Conservation (phyloP, 2,113 vertebrate genomes). For the Tympanuchus pallidicinctus region DNA sequence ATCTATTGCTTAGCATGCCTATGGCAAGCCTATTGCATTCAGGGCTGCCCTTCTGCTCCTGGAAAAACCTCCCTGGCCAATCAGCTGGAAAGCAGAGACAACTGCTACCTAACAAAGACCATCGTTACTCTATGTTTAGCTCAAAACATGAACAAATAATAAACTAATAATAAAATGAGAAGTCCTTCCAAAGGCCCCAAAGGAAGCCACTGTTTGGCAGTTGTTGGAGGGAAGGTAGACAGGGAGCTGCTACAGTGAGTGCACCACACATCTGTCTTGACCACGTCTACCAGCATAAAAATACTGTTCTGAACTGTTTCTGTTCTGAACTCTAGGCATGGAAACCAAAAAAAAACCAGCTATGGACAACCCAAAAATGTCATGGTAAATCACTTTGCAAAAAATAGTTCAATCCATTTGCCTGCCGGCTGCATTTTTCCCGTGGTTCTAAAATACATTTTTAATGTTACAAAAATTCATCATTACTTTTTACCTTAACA, state of each 20-base stretch:
- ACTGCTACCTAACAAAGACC: neutral
- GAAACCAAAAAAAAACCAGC: neutral
- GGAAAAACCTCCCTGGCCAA: neutral
- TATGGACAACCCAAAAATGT: neutral
- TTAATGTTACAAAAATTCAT: neutral
- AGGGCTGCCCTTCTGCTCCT: fast-evolving
- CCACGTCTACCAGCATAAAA: neutral
- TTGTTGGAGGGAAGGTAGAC: neutral
- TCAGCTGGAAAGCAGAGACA: neutral
- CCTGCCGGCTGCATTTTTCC: neutral
- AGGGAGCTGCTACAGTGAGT: neutral
- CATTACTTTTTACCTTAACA: slow-evolving; percentile 81
- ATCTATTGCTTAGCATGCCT: neutral
- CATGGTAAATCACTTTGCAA: neutral
- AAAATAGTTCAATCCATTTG: neutral
- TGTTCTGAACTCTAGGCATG: neutral
- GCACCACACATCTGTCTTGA: neutral
- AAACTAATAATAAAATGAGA: neutral
- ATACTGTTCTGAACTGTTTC: neutral
- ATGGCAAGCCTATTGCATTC: neutral
- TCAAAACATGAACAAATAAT: neutral
- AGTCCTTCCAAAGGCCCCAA: neutral
- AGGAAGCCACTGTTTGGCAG: neutral
- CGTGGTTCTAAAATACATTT: neutral
- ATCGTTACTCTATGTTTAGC: neutral